A percentile compares a stretch with the other conserved stretches of the same genome.
phyloP scores from a whole-genome alignment of 2,113 vertebrate genomes.

The Anguilla japonica region DNA sequence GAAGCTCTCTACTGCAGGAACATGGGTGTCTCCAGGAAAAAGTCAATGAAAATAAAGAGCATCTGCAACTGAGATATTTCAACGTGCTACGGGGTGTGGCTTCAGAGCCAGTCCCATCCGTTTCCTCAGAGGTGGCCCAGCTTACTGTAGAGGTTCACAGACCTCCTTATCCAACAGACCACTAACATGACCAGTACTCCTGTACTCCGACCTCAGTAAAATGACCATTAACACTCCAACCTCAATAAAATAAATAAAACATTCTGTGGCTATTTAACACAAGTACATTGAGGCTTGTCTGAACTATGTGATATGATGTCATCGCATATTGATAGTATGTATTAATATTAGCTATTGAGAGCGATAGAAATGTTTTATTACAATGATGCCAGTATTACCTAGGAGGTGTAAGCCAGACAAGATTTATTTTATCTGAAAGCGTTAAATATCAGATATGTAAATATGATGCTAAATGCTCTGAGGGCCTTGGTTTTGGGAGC shows the following conservation, averaged over 20 bases:
- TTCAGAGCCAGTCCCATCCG: too few relatives aligned
- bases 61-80: background rate
- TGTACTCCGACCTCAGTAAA: background rate
- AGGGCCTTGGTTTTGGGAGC: background rate
- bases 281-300: background rate
- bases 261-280: background rate
- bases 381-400: background rate
- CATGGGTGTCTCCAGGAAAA: background rate
- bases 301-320: background rate
- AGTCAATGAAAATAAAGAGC: background rate
- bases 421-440: background rate
- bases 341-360: background rate
- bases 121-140: background rate
- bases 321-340: background rate
- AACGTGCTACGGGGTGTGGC: background rate
- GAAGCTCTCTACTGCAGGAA: background rate
- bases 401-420: too few relatives aligned
- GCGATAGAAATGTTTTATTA: background rate
- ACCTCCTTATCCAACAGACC: background rate
- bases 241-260: background rate
- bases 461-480: background rate
- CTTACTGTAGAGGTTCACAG: background rate
- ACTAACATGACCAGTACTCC: background rate
- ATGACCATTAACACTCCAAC: background rate
- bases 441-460: background rate